phyloP scores from a whole-genome alignment of 1,140 invertebrate species.

The Campoletis sonorensis region DNA sequence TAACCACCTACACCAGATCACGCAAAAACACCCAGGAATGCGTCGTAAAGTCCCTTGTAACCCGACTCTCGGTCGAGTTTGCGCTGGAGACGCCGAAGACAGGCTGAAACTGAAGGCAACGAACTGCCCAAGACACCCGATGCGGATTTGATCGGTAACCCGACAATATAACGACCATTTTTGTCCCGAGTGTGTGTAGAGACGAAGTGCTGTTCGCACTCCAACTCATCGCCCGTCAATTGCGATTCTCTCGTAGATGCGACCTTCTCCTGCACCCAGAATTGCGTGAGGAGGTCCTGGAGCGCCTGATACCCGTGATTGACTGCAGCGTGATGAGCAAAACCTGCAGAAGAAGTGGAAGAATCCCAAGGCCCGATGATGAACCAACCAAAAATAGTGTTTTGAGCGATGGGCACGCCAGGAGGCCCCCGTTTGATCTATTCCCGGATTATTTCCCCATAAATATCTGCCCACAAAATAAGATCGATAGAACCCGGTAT shows the following conservation, averaged over 20 bases:
- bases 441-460: not conserved
- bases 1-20: no score
- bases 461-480: not conserved
- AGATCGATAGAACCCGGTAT: not conserved
- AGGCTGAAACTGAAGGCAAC: not conserved
- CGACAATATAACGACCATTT: constrained; percentile 57
- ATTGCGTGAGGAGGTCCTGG: constrained; percentile 23
- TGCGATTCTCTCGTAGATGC: no score
- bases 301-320: not conserved
- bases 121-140: not conserved
- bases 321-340: not conserved
- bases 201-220: constrained; percentile 54
- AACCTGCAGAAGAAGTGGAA: not conserved
- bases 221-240: constrained; percentile 47
- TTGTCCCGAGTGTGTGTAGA: constrained; percentile 43
- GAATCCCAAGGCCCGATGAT: no score
- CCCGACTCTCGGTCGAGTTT: constrained; percentile 8
- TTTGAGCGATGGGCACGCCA: not conserved
- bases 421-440: not conserved
- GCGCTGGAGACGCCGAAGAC: constrained; percentile 27
- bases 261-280: constrained; percentile 41
- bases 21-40: no score
- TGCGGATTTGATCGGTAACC: constrained; percentile 53
- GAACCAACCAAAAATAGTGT: no score
- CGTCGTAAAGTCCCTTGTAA: constrained; percentile 43